These are phyloP conservation scores for Petrocephalus schoutedeni DNA, from an alignment of 2,797 vertebrate genomes.

Conservation along the genomic window DNA sequence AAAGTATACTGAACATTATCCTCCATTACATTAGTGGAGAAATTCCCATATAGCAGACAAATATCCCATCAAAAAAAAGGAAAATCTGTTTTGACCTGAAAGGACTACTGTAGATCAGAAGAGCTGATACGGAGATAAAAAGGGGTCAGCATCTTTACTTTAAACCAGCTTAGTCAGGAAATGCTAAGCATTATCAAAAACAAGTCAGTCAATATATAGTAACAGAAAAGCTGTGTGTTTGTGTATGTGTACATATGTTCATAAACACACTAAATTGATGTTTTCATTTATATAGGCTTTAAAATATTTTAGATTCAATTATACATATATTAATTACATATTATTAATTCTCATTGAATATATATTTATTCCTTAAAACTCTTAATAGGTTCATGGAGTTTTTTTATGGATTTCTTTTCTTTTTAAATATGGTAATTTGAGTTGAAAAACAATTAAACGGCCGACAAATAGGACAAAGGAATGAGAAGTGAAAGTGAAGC, in stretches of 20 bases:
- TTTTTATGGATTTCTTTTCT: neutral
- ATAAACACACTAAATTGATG: neutral
- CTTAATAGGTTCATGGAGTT: neutral
- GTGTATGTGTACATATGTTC: neutral
- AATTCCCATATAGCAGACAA: neutral
- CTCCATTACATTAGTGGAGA: neutral
- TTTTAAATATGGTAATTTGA: neutral
- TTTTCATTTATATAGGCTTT: neutral
- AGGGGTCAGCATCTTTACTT: neutral
- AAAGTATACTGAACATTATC: neutral
- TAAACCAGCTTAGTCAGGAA: neutral
- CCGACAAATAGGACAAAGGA: slow-evolving; percentile 7
- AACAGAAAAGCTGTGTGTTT: neutral
- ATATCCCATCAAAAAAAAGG: neutral
- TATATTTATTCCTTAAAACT: neutral
- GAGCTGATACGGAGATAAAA: neutral
- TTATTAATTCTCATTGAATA: neutral
- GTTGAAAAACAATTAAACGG: neutral
- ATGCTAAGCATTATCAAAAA: slow-evolving; percentile 10
- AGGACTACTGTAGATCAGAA: neutral
- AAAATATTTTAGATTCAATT: neutral
- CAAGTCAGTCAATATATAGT: neutral
- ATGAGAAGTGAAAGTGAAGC: slow-evolving; percentile 1
- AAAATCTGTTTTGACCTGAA: slow-evolving; percentile 8
- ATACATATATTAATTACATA: neutral